Evolutionary conservation across 2,113 vertebrate genomes (phyloP), one percentile per base, ranked within the genome.

Genomic region (Lagopus muta): DNA sequence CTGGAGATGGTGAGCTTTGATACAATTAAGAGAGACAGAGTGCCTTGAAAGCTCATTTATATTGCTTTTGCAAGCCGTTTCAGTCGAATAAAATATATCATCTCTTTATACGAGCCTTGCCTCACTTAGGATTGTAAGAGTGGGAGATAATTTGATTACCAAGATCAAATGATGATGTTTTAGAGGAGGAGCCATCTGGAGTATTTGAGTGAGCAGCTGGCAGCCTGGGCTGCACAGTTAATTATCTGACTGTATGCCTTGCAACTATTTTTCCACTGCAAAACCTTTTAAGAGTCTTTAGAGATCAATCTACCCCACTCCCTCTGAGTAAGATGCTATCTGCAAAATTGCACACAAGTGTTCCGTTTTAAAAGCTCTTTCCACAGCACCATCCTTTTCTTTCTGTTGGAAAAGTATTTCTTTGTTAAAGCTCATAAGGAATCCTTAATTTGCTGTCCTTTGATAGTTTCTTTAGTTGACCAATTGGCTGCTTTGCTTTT

Each of bases 111-210:
- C 72, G 67, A 72, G 80, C 88, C 61, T 83, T 95, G 93, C 86
- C 52, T 94, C 75, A 27, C 32, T 92, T 72, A 14, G 36, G 66
- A 74, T 91, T 74, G 60, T 85, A 48, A 55, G 78, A 97, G 80
- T 81, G 85, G 88, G 89, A 92, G 83, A 84, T 86, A 89, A 96
- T 92, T 95, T 89, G 82, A 88, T 94, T 96, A 91, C 79, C 17
- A 30, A 82, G 84, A 88, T 92, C 57, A 93, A 97, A 93, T 73
- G 91, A 61, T 95, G 88, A 75, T 96, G 89, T 66, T 94, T 93
- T 94, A 90, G 93, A 92, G 95, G 93, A 94, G 94, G 95, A 92
- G 94, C 93, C 93, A 95, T 95, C 89, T 93, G 86, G 92, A 96
- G 86, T 72, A 60, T 90, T 40, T 74, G 86, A 94, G 91, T 28